These are phyloP conservation scores for Lutjanus argentimaculatus DNA, from an alignment of 2,797 vertebrate genomes.

Conservation along the genomic window DNA sequence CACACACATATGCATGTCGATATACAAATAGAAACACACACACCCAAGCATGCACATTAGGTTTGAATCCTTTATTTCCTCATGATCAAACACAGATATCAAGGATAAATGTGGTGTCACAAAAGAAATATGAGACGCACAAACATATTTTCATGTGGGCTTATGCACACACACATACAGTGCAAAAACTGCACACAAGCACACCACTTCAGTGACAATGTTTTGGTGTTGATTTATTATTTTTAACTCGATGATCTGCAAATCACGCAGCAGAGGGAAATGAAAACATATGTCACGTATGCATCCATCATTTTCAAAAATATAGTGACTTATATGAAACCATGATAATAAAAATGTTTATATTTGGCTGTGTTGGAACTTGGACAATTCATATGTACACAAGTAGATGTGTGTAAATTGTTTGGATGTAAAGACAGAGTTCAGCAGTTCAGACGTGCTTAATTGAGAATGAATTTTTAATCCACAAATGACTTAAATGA, in stretches of 20 bases:
- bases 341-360: not conserved
- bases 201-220: not conserved
- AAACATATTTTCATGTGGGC: not conserved
- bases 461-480: not conserved
- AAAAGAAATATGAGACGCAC: not conserved
- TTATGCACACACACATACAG: not conserved
- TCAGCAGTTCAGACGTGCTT: not conserved
- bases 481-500: not conserved
- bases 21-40: not conserved
- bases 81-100: not conserved
- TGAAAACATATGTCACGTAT: constrained; percentile 4
- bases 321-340: not conserved
- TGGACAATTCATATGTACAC: not conserved
- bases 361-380: not conserved
- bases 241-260: not conserved
- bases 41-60: not conserved
- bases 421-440: not conserved
- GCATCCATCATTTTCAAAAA: not conserved
- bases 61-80: not conserved
- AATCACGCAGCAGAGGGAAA: not conserved
- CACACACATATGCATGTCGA: constrained; percentile 6
- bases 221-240: constrained; percentile 1
- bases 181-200: not conserved
- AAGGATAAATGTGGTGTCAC: not conserved
- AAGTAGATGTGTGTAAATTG: not conserved